Evolutionary conservation across 2,888 invertebrate genomes (phyloP).

Genomic region (Tetragonisca angustula): DNA sequence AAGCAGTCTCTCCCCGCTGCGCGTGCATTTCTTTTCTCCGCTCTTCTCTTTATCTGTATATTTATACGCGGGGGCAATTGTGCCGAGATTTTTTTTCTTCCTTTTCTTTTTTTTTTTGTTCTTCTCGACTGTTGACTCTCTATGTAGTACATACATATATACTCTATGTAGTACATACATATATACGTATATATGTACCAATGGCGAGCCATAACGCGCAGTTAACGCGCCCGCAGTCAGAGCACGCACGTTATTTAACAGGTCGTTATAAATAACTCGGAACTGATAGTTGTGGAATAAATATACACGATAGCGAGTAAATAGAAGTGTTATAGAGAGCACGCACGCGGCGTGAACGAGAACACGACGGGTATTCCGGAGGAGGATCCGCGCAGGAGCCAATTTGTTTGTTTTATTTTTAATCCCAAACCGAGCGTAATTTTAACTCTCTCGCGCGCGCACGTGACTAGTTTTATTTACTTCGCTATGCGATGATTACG

Average conservation of each 20-base stretch:
- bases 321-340: background rate
- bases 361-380: background rate
- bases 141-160: too few relatives aligned
- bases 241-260: slow-evolving; percentile 51
- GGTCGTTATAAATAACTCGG: slow-evolving; percentile 55
- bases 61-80: background rate
- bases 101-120: background rate
- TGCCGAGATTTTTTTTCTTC: background rate
- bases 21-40: slow-evolving; percentile 10
- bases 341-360: background rate
- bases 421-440: slow-evolving; percentile 6
- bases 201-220: background rate
- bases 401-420: slow-evolving; percentile 41
- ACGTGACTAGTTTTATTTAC: slow-evolving; percentile 8
- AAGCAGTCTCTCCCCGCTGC: slow-evolving; percentile 7
- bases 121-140: background rate
- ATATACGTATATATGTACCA: too few relatives aligned
- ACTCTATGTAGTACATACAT: too few relatives aligned
- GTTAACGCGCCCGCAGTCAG: slow-evolving; percentile 5
- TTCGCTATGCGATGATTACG: background rate
- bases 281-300: slow-evolving; percentile 50
- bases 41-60: background rate
- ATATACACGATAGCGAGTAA: slow-evolving; percentile 42
- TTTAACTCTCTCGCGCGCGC: background rate
- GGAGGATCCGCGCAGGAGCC: background rate